phyloP scores from a whole-genome alignment of 2,888 invertebrate species.

The Xestia ashworthii region DNA sequence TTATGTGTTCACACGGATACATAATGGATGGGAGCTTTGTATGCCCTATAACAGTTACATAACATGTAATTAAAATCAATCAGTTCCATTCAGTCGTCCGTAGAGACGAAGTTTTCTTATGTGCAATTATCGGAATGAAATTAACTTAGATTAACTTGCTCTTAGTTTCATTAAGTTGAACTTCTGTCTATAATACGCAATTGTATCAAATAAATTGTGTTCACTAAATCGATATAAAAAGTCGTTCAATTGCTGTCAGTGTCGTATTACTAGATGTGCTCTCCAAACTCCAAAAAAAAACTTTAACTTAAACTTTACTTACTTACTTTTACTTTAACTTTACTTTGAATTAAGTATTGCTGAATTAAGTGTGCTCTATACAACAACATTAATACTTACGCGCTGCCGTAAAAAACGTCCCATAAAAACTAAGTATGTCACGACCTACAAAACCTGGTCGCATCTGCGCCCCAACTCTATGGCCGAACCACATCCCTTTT shows the following conservation, averaged over 20 bases:
- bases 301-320: too few relatives aligned
- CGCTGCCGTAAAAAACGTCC: too few relatives aligned
- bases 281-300: too few relatives aligned
- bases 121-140: background rate
- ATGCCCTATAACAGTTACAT: background rate
- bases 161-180: background rate
- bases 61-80: background rate
- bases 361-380: too few relatives aligned
- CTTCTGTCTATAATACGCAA: background rate
- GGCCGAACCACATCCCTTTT: conserved; percentile 70
- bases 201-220: background rate
- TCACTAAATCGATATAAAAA: background rate
- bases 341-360: too few relatives aligned
- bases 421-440: conserved; percentile 10
- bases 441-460: conserved; percentile 1
- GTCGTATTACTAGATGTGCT: background rate
- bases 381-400: too few relatives aligned
- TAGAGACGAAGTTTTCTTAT: background rate
- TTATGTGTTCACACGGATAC: conserved; percentile 9
- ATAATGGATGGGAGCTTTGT: background rate
- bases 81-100: background rate
- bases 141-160: background rate
- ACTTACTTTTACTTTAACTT: too few relatives aligned
- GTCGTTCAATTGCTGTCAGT: background rate
- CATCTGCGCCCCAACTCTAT: conserved; percentile 59